Percentiles rank a stretch among this genome's conserved stretches.
Conservation (phyloP, 2,797 vertebrate genomes). For the Petrocephalus sullivani region DNA sequence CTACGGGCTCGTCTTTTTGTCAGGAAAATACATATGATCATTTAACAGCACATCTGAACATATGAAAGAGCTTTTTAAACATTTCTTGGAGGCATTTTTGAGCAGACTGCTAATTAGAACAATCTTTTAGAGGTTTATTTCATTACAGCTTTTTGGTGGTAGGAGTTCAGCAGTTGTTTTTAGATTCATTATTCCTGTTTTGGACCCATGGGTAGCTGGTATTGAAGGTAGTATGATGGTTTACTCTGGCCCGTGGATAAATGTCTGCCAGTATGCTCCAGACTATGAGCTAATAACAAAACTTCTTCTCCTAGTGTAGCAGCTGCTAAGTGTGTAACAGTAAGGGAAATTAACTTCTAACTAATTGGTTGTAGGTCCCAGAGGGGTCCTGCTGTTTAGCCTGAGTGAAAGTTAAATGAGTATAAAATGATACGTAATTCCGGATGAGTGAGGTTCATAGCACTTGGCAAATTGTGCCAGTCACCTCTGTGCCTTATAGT, state of each 20-base stretch:
- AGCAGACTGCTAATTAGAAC: background rate
- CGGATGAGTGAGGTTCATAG: background rate
- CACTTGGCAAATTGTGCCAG: background rate
- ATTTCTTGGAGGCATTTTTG: background rate
- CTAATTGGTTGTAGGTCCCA: background rate
- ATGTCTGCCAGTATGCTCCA: background rate
- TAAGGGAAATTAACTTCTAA: background rate
- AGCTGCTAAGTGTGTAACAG: background rate
- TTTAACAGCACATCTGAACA: background rate
- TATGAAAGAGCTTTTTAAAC: background rate
- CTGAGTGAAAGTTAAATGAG: background rate
- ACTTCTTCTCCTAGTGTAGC: background rate
- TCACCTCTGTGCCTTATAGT: background rate
- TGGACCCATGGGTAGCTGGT: background rate
- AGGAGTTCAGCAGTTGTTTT: background rate
- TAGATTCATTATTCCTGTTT: background rate
- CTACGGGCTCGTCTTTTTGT: background rate
- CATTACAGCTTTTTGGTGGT: background rate
- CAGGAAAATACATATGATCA: background rate
- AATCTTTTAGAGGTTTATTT: background rate
- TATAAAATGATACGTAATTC: background rate
- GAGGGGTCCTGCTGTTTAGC: background rate
- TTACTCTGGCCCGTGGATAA: background rate
- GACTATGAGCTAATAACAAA: background rate
- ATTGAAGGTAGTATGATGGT: background rate